Evolutionary conservation across 2,113 vertebrate genomes (phyloP), one percentile per base, ranked within the genome.

Genomic region (Muscicapa adusta): DNA sequence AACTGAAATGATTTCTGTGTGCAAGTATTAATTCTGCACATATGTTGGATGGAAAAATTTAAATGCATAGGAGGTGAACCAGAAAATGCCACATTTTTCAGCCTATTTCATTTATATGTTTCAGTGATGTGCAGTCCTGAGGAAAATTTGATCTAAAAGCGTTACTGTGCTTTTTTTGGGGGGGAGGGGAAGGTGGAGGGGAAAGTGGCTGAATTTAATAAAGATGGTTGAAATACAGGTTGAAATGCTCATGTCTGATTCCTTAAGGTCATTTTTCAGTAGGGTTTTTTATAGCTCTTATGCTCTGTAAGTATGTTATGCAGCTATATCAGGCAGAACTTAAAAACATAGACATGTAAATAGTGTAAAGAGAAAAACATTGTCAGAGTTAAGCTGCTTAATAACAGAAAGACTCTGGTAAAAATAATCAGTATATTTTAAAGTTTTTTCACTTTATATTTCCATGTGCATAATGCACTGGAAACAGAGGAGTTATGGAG

Each of bases 71-170:
- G 70, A 93, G 28, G 53, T 85, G 93, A 93, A 93, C 86, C 73
- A 82, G 77, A 95, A 94, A 85, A 92, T 68, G 23, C 45, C 60
- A 75, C 18, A 63, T 81, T 90, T 89, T 92, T 95, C 91, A 89
- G 68, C 50, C 53, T 89, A 9, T 87, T 93, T 95, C 6, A 78
- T 92, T 91, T 89, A 43, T 84, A 2, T 15, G 1, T 87, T 91
- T 75, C 63, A 74, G 43, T 68, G 65, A 80, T 81, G 79, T 74
- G 73, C 57, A 89, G 36, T 75, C 80, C 73, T 79, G 47, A 57
- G 62, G 86, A 72, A 89, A 91, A 88, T 57, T 29, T 48, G 22
- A 67, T 86, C 40, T 67, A 54, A 72, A 86, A 90, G 24, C 23
- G 7, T n/a, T 62, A 43, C 24, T 74, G 4, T 60, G 47, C 2